Percentiles rank a stretch among this genome's conserved stretches.
These are phyloP conservation scores for Antheraea yamamai DNA, from an alignment of 2,888 invertebrate genomes.

Conservation along the genomic window DNA sequence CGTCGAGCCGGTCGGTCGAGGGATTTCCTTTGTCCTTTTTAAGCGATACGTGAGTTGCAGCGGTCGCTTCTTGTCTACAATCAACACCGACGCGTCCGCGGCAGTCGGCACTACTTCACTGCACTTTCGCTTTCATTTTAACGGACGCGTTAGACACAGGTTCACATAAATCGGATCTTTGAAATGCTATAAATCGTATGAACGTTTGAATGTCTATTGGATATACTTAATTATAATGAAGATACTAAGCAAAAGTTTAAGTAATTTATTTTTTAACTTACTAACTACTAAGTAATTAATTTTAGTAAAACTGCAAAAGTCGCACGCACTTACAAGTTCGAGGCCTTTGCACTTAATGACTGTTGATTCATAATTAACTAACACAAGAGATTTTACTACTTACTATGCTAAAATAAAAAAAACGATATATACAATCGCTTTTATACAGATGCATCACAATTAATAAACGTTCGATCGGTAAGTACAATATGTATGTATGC, in stretches of 20 bases:
- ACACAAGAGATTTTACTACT: background rate
- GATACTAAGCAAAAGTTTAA: background rate
- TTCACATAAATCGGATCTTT: background rate
- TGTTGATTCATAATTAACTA: background rate
- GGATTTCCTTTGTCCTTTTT: conserved; percentile 57
- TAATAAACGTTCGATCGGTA: too few species aligned
- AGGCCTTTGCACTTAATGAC: background rate
- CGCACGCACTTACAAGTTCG: background rate
- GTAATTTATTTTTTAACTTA: too few species aligned
- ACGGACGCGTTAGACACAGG: conserved; percentile 31
- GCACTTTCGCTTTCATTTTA: conserved; percentile 71
- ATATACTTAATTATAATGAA: background rate
- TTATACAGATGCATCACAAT: background rate
- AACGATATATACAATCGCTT: background rate
- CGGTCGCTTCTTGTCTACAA: conserved; percentile 34
- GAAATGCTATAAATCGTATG: background rate
- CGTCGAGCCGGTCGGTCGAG: conserved; percentile 35
- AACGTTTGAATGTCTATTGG: background rate
- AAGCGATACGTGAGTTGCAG: conserved; percentile 40
- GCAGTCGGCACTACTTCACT: conserved; percentile 50
- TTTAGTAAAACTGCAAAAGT: too few species aligned
- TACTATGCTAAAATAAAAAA: background rate
- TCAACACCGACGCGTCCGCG: conserved; percentile 29
- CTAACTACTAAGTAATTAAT: too few species aligned
- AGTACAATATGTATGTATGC: too few species aligned